A percentile compares a stretch with the other conserved stretches of the same genome.
These are phyloP conservation scores for Pteronotus mesoamericanus DNA, from an alignment of 2,797 vertebrate genomes.

Conservation along the genomic window DNA sequence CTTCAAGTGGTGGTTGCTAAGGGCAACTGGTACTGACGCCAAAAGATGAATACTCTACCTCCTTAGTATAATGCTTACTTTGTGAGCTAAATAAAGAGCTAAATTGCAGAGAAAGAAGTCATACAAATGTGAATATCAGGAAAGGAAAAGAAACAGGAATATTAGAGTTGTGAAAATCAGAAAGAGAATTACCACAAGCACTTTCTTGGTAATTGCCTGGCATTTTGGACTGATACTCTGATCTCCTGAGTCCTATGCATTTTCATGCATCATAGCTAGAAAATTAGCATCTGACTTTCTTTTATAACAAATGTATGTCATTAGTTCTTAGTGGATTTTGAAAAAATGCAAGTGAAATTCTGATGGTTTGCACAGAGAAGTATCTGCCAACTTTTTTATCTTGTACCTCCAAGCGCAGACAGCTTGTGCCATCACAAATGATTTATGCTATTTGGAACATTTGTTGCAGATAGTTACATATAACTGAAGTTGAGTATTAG, in stretches of 20 bases:
- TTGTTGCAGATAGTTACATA: neutral
- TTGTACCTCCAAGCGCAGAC: constrained; percentile 31
- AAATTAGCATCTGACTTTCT: constrained; percentile 10
- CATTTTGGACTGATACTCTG: neutral
- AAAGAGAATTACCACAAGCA: constrained; percentile 49
- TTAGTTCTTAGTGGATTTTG: neutral
- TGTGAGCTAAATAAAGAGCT: constrained; percentile 85
- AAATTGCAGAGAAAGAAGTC: constrained; percentile 80
- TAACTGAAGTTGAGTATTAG: neutral
- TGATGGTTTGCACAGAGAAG: neutral
- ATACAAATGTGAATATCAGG: constrained; percentile 79
- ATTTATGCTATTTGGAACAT: constrained; percentile 17
- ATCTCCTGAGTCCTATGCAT: neutral
- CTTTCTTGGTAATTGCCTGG: constrained; percentile 53
- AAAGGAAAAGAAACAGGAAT: constrained; percentile 65
- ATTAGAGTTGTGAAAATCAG: constrained; percentile 63
- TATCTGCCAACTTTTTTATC: constrained; percentile 23
- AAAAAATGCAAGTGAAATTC: neutral
- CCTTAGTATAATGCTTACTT: constrained; percentile 85
- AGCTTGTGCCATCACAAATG: neutral
- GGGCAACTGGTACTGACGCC: constrained; percentile 81
- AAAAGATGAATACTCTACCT: constrained; percentile 84
- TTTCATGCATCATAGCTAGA: neutral
- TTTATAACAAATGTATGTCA: constrained; percentile 14
- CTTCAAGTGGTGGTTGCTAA: constrained; percentile 82